Base-by-base conservation (phyloP, 2,888 invertebrate genomes). In the Adineta ricciae region DNA sequence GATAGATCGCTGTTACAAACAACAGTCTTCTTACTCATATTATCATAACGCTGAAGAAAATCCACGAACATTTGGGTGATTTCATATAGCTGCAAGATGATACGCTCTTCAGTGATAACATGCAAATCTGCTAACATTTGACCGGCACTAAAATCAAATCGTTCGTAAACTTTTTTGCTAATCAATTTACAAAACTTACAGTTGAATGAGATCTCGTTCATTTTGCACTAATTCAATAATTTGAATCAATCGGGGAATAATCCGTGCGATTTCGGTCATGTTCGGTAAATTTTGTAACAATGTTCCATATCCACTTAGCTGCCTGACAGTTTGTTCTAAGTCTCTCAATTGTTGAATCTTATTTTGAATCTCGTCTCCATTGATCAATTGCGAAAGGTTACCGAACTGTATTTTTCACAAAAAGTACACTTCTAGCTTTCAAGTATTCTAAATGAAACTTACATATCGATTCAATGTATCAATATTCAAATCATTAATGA, bases 81-180 rank as follows among this genome's bases (percentile, higher is more conserved):
- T 78, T 78, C 78, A 78, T 78, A 78, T 16, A 78, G n/a, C n/a
- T 78, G 78, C n/a, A 41, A 41, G n/a, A 78, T 78, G n/a, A 78
- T 78, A n/a, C n/a, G 38, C n/a, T 78, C 78, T 41, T 41, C 78
- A 78, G 41, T 78, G 0, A 78, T 11, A 8, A 78, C 8, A 78
- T 78, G 41, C n/a, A 78, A 78, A 78, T 78, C 78, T 3, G 24
- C 1, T n/a, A 78, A 41, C 2, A 78, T 78, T 78, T 78, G 64
- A 4, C 64, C 64, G 32, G 32, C 32, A 64, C 64, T 78, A 78
- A 41, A 41, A 41, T 41, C 11, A 24, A 78, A 32, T 64, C 14
- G 8, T 5, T n/a, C 24, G 24, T 24, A 56, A 21, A 56, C 5
- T 7, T 56, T 24, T 56, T 56, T 56, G 14, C 56, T 24, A 14